phyloP scores from a whole-genome alignment of 2,797 vertebrate genomes.

The Ctenopoma kingsleyae region DNA sequence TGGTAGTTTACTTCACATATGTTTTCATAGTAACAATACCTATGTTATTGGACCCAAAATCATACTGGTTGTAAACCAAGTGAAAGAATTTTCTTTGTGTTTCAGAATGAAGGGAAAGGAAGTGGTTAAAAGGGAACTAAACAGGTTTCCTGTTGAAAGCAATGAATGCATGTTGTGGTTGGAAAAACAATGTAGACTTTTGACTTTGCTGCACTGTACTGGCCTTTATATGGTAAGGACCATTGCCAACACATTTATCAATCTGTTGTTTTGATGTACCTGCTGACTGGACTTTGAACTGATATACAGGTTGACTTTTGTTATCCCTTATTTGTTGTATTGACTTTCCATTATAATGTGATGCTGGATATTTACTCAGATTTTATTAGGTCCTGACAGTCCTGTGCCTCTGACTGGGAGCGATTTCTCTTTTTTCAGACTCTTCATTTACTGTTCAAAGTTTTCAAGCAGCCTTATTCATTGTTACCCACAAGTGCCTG shows the following conservation, averaged over 20 bases:
- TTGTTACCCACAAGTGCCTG: conserved; percentile 78
- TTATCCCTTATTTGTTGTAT: not conserved
- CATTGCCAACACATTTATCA: conserved; percentile 17
- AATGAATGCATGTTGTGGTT: conserved; percentile 37
- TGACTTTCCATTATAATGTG: conserved; percentile 1
- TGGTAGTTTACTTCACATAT: not conserved
- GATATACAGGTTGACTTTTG: not conserved
- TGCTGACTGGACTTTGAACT: conserved; percentile 21
- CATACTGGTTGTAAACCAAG: conserved; percentile 1
- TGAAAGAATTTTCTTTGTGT: conserved; percentile 15
- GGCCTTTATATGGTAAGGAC: not conserved
- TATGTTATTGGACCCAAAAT: conserved; percentile 3
- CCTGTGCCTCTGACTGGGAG: not conserved
- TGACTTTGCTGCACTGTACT: conserved; percentile 13
- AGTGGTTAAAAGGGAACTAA: conserved; percentile 26
- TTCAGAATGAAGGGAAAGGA: conserved; percentile 37
- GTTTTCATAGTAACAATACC: not conserved
- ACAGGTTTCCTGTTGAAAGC: conserved; percentile 45
- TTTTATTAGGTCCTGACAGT: not conserved
- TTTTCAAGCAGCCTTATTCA: conserved; percentile 43
- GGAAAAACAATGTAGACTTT: not conserved
- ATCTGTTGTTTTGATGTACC: conserved; percentile 26
- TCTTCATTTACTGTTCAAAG: conserved; percentile 32
- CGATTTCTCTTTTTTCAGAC: not conserved
- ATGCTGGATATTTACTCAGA: conserved; percentile 1